Conservation (phyloP, 92 coral and sea anemone species). For the Siderastrea siderea region DNA sequence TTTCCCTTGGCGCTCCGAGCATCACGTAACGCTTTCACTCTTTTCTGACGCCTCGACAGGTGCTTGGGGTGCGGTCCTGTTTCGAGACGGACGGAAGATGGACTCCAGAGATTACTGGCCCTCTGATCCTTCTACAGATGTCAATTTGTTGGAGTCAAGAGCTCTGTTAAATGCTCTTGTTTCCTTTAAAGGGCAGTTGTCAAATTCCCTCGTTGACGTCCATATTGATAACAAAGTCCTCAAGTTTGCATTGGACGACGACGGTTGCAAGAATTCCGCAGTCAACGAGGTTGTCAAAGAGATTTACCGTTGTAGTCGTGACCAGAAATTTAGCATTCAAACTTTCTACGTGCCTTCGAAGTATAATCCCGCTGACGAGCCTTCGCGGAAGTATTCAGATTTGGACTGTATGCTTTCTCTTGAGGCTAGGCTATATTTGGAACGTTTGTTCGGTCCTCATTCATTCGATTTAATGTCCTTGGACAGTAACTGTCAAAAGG, state of each 20-base stretch:
- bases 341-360: slow-evolving; percentile 30
- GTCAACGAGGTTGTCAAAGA: slow-evolving; percentile 51
- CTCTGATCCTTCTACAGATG: neutral
- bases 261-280: slow-evolving; percentile 40
- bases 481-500: slow-evolving; percentile 56
- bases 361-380: slow-evolving; percentile 39
- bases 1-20: slow-evolving; percentile 58
- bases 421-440: slow-evolving; percentile 29
- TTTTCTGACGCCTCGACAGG: slow-evolving; percentile 40
- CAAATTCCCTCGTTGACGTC: slow-evolving; percentile 43
- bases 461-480: slow-evolving; percentile 58
- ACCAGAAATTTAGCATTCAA: slow-evolving; percentile 26
- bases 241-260: slow-evolving; percentile 32
- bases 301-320: slow-evolving; percentile 25
- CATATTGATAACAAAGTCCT: slow-evolving; percentile 39
- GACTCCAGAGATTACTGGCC: slow-evolving; percentile 47
- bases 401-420: slow-evolving; percentile 46
- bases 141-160: slow-evolving; percentile 33
- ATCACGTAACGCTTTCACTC: slow-evolving; percentile 22
- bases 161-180: slow-evolving; percentile 11
- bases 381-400: slow-evolving; percentile 27
- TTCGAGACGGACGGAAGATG: slow-evolving; percentile 16
- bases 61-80: slow-evolving; percentile 52
- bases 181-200: slow-evolving; percentile 14
- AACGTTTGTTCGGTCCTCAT: slow-evolving; percentile 53